These are phyloP conservation scores for Caenorhabditis auriculariae DNA, from an alignment of 2,888 invertebrate species.

Conservation along the genomic window DNA sequence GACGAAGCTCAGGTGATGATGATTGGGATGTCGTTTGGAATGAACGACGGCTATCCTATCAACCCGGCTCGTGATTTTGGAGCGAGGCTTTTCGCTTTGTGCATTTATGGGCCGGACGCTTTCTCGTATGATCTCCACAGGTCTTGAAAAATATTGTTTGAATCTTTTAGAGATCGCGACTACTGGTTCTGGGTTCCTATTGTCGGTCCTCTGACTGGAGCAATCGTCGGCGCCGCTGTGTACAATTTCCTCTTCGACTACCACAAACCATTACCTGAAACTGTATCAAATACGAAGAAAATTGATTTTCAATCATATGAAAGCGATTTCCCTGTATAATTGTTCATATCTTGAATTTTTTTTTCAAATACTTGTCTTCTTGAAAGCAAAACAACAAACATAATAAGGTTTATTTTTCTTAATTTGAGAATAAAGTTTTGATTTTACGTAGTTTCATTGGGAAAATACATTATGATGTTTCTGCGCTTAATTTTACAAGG, in stretches of 20 bases:
- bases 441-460: too few relatives aligned
- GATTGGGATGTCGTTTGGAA: conserved; percentile 13
- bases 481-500: too few relatives aligned
- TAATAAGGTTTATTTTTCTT: too few relatives aligned
- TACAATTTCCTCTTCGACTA: conserved; percentile 6
- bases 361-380: too few relatives aligned
- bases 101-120: conserved; percentile 8
- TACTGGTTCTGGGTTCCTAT: conserved; percentile 7
- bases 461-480: too few relatives aligned
- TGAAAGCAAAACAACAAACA: too few relatives aligned
- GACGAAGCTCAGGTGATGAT: conserved; percentile 9
- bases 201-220: conserved; percentile 12
- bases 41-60: conserved; percentile 13
- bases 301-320: too few relatives aligned
- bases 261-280: too few relatives aligned
- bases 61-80: conserved; percentile 16
- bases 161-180: neutral
- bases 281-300: too few relatives aligned
- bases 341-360: too few relatives aligned
- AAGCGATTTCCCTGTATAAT: too few relatives aligned
- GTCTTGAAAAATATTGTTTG: neutral
- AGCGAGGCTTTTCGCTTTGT: conserved; percentile 7
- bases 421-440: too few relatives aligned
- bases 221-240: conserved; percentile 6
- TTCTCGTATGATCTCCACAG: conserved; percentile 3